phyloP scores from a whole-genome alignment of 2,888 invertebrate genomes.

The Eugnorisma glareosa region DNA sequence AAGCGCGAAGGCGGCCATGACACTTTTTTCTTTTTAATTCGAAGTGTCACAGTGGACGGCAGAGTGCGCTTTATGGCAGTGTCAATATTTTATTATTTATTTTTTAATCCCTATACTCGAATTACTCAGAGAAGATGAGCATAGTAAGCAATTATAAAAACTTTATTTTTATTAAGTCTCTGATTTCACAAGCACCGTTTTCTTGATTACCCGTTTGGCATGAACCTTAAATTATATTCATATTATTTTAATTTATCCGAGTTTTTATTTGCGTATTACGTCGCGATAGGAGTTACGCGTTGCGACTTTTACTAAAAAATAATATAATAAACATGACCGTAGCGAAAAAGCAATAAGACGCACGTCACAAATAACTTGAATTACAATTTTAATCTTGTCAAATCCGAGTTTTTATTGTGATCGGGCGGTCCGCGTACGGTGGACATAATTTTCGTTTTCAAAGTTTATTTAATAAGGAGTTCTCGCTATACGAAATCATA shows the following conservation, averaged over 20 bases:
- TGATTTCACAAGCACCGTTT: constrained; percentile 56
- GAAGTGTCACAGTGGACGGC: constrained; percentile 74
- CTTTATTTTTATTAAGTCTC: constrained; percentile 65
- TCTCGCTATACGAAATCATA: constrained; percentile 87
- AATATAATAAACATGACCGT: constrained; percentile 77
- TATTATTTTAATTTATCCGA: constrained; percentile 66
- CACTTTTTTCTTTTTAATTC: constrained; percentile 80
- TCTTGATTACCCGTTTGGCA: constrained; percentile 60
- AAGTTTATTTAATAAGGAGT: constrained; percentile 88
- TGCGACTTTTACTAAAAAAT: constrained; percentile 74
- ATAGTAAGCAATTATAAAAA: constrained; percentile 64
- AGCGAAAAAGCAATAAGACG: constrained; percentile 89
- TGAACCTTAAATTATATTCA: constrained; percentile 61
- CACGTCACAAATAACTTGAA: constrained; percentile 89
- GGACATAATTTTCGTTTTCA: constrained; percentile 88
- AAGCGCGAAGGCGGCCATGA: constrained; percentile 79
- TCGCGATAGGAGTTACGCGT: constrained; percentile 73
- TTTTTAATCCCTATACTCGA: constrained; percentile 56
- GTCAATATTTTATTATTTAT: constrained; percentile 63
- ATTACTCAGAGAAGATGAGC: constrained; percentile 63
- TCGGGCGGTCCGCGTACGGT: constrained; percentile 78
- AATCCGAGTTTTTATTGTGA: constrained; percentile 89
- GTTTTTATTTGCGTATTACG: constrained; percentile 78
- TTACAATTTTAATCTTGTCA: constrained; percentile 90
- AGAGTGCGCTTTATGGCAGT: constrained; percentile 75